Conservation (phyloP, 2,888 invertebrate species). For the Colostygia pectinataria region DNA sequence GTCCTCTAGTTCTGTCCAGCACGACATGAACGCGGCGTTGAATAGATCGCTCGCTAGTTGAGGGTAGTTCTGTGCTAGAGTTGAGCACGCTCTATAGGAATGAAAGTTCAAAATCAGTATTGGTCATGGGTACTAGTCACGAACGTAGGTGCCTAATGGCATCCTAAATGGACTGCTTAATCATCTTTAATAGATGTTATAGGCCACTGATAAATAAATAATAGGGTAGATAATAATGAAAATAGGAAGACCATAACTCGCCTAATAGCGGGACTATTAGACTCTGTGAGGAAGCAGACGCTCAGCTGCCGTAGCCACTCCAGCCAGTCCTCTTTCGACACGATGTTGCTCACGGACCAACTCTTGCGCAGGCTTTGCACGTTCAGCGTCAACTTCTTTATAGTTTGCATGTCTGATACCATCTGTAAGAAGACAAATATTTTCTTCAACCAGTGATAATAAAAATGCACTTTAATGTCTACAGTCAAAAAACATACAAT, state of each 20-base stretch:
- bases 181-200: too few species aligned
- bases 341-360: conserved; percentile 93
- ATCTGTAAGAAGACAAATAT: conserved; percentile 43
- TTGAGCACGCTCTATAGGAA: conserved; percentile 90
- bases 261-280: conserved; percentile 95
- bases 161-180: too few species aligned
- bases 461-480: too few species aligned
- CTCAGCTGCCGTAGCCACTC: conserved; percentile 97
- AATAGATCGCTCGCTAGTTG: conserved; percentile 97
- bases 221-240: neutral
- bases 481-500: too few species aligned
- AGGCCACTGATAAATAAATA: too few species aligned
- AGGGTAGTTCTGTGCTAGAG: conserved; percentile 95
- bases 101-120: neutral
- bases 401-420: conserved; percentile 81
- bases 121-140: too few species aligned
- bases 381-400: conserved; percentile 91
- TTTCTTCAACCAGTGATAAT: too few species aligned
- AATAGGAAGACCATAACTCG: conserved; percentile 41
- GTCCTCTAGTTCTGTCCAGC: conserved; percentile 97
- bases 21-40: conserved; percentile 99
- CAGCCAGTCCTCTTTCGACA: conserved; percentile 99
- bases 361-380: conserved; percentile 92
- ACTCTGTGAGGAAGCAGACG: conserved; percentile 95
- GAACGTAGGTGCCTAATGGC: too few species aligned